These are phyloP conservation scores for Cinara cedri DNA, from an alignment of 2,888 invertebrate genomes.

Conservation along the genomic window DNA sequence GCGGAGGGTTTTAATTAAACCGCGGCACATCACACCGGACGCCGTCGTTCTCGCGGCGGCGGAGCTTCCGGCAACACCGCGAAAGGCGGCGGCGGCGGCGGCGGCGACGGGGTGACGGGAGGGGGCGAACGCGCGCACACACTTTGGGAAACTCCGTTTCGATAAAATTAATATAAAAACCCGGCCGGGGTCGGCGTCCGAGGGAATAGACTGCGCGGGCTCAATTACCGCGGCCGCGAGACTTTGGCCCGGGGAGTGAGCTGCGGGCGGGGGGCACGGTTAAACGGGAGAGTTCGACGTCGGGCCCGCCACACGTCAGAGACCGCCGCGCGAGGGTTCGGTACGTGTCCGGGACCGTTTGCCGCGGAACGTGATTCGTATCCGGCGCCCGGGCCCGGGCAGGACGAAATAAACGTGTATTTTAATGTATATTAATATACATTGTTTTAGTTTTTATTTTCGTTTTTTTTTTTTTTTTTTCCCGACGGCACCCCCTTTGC, in stretches of 20 bases:
- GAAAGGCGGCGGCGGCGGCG: neutral
- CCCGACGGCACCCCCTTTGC: too few relatives aligned
- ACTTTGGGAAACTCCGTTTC: constrained; percentile 44
- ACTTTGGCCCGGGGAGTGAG: neutral
- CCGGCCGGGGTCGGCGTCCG: neutral
- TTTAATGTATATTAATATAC: too few relatives aligned
- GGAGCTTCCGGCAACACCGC: too few relatives aligned
- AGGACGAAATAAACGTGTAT: neutral
- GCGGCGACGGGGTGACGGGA: neutral
- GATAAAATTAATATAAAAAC: constrained; percentile 56
- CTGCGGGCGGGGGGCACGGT: neutral
- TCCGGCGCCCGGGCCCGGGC: neutral
- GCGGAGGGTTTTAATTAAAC: constrained; percentile 48
- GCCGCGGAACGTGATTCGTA: constrained; percentile 42
- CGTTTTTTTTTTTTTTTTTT: too few relatives aligned
- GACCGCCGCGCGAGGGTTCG: neutral
- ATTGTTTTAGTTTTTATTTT: too few relatives aligned
- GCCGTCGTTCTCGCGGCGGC: neutral
- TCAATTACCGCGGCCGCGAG: constrained; percentile 25
- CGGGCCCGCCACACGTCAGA: neutral
- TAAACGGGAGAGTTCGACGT: neutral
- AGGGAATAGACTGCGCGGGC: constrained; percentile 10
- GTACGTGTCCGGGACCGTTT: constrained; percentile 44
- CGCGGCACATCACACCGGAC: neutral
- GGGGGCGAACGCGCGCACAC: neutral